Evolutionary conservation across 1,140 invertebrate genomes (phyloP).

Genomic region (Drosophila ercepeae): DNA sequence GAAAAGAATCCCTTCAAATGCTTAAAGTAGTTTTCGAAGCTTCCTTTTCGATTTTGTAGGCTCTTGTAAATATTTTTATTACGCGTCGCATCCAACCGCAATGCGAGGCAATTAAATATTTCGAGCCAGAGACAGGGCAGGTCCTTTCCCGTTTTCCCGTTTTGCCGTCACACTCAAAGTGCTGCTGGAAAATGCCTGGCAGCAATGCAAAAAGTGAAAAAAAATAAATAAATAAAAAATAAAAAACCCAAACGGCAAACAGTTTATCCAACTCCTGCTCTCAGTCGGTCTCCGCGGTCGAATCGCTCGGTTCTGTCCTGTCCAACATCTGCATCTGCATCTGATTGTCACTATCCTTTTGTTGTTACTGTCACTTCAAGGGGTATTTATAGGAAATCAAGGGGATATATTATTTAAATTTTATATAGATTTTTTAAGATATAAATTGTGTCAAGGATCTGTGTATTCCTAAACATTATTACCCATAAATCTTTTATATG

Average conservation of each 20-base stretch:
- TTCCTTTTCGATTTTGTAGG: constrained; percentile 5
- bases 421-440: not conserved
- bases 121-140: constrained; percentile 51
- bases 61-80: constrained; percentile 79
- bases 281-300: constrained; percentile 56
- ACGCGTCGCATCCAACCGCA: constrained; percentile 76
- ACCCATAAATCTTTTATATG: no score
- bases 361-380: constrained; percentile 21
- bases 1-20: not conserved
- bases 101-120: constrained; percentile 83
- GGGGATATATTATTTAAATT: not conserved
- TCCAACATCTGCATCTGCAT: constrained; percentile 52
- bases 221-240: constrained; percentile 24
- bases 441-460: no score
- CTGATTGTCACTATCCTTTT: constrained; percentile 70
- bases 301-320: constrained; percentile 27
- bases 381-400: constrained; percentile 1
- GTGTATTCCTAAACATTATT: no score
- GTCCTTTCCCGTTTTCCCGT: constrained; percentile 23
- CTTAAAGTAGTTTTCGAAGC: constrained; percentile 1
- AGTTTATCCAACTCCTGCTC: constrained; percentile 64
- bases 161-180: constrained; percentile 50
- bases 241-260: constrained; percentile 46
- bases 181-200: constrained; percentile 37
- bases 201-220: constrained; percentile 1